Conservation (phyloP, 2,113 vertebrate genomes). For the Poeciliopsis turrubarensis region DNA sequence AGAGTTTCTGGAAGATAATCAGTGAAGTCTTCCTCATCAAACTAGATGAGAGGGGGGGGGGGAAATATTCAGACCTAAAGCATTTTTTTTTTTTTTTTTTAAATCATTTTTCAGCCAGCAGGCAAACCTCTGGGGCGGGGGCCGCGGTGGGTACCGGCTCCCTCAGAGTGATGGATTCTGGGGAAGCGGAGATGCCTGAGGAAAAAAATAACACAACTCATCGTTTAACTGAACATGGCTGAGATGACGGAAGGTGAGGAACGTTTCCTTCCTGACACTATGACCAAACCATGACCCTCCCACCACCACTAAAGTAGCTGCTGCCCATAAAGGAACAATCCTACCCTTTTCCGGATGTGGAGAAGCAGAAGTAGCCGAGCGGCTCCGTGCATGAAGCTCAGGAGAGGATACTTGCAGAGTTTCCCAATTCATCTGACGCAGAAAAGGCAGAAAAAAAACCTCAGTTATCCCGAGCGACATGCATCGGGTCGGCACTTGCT, state of each 20-base stretch:
- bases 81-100: too few species aligned
- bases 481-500: not conserved
- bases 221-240: not conserved
- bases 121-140: constrained; percentile 73
- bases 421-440: constrained; percentile 65
- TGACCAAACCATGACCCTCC: too few species aligned
- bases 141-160: constrained; percentile 73
- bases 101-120: not conserved
- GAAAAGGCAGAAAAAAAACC: not conserved
- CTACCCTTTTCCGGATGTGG: constrained; percentile 32
- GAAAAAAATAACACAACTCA: not conserved
- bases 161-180: constrained; percentile 81
- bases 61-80: too few species aligned
- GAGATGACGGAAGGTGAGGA: not conserved
- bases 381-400: constrained; percentile 14
- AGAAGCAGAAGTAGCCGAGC: constrained; percentile 1
- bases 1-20: constrained; percentile 64
- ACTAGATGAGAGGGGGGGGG: constrained; percentile 40
- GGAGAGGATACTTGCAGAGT: constrained; percentile 54
- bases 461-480: not conserved
- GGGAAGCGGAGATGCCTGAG: constrained; percentile 71
- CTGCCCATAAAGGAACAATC: not conserved
- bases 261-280: too few species aligned
- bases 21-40: constrained; percentile 82
- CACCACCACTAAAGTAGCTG: not conserved